A percentile compares a stretch with the other conserved stretches of the same genome.
These are phyloP conservation scores for Halictus quadricinctus DNA, from an alignment of 2,888 invertebrate species.

Conservation along the genomic window DNA sequence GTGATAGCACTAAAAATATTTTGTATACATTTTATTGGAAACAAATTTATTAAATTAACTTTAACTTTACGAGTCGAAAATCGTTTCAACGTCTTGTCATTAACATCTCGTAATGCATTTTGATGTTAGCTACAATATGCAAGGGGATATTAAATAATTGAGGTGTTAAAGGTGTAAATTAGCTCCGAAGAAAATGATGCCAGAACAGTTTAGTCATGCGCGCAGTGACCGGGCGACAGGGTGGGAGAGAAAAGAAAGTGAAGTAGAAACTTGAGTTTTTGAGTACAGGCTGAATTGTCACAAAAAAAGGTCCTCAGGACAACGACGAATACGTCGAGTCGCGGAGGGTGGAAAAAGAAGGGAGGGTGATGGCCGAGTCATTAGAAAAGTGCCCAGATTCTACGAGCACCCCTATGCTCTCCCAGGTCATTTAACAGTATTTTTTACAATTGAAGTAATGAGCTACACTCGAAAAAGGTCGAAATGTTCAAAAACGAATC, in stretches of 20 bases:
- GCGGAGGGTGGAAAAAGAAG: background rate
- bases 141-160: too few species aligned
- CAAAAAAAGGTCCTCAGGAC: background rate
- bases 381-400: background rate
- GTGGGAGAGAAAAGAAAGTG: background rate
- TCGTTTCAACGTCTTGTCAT: too few species aligned
- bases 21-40: too few species aligned
- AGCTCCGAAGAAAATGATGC: background rate
- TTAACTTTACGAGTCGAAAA: too few species aligned
- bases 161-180: background rate
- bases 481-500: background rate
- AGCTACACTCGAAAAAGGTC: background rate
- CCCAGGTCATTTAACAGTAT: background rate
- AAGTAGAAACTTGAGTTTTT: slow-evolving; percentile 4
- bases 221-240: background rate
- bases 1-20: too few species aligned
- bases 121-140: too few species aligned
- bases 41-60: too few species aligned
- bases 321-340: background rate
- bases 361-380: background rate
- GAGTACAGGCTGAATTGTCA: slow-evolving; percentile 7
- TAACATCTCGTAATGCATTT: too few species aligned
- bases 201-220: background rate
- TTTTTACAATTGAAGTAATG: background rate
- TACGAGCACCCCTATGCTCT: background rate